Evolutionary conservation across 2,888 invertebrate species (phyloP), one percentile per base, ranked within the genome.

Genomic region (Leptopterna dolabrata): DNA sequence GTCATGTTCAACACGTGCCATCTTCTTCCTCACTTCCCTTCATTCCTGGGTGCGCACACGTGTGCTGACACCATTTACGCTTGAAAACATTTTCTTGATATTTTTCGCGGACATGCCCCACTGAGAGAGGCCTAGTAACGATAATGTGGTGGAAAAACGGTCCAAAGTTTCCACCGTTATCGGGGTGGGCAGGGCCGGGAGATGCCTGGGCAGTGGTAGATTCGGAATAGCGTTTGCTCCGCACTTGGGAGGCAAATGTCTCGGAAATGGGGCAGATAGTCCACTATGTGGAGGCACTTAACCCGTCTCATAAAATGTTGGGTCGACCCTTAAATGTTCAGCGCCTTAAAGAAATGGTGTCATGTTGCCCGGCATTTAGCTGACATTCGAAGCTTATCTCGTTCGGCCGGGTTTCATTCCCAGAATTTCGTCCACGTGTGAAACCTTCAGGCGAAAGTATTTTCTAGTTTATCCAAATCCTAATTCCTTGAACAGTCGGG

Each of bases 171-270:
- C 78, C 78, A 27, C 43, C 41, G 78, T 78, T 78, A 78, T 78
- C 81, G 14, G 27, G 13, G 11, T 29, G 11, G 51, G n/a, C 81
- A 29, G 51, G 55, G 14, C 36, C 81, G 29, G 19, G 51, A 30
- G 51, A 55, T 27, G 81, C 81, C 81, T 81, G 81, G 81, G 27
- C 81, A 81, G 30, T 16, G n/a, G 81, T 11, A 81, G 81, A 81
- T 81, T 51, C 55, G 81, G 24, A 19, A n/a, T 45, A 81, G 55
- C 29, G 81, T 24, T 81, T 55, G 13, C 73, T 19, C 16, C 29
- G 55, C 81, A 81, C 81, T 81, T 81, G 81, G 81, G 36, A 55
- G 81, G 55, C 55, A 81, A 81, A 81, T 81, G 81, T 81, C 55
- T 55, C 19, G 81, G 81, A 81, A 81, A 81, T 51, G n/a, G n/a